A percentile compares a stretch with the other conserved stretches of the same genome.
Evolutionary conservation across 2,888 invertebrate species (phyloP).

Genomic region (Patella ulyssiponensis): DNA sequence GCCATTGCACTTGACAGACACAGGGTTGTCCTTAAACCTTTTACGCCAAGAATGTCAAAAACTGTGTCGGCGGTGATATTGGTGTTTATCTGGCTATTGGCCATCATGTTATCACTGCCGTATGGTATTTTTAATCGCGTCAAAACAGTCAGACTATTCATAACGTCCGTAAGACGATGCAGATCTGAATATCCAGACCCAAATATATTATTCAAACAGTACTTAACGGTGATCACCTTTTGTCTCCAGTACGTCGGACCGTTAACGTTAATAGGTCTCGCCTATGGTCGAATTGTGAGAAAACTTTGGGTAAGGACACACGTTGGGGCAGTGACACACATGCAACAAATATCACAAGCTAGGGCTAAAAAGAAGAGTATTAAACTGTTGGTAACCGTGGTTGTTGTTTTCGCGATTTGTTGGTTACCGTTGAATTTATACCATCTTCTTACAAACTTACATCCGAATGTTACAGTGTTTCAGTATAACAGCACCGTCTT

Average conservation of each 20-base stretch:
- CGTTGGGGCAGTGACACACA: slow-evolving; percentile 71
- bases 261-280: slow-evolving; percentile 69
- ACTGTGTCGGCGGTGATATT: slow-evolving; percentile 67
- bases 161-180: slow-evolving; percentile 60
- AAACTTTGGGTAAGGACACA: slow-evolving; percentile 67
- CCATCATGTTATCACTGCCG: slow-evolving; percentile 68
- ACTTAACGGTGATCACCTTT: slow-evolving; percentile 71
- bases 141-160: slow-evolving; percentile 43
- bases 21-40: slow-evolving; percentile 72
- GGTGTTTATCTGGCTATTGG: slow-evolving; percentile 69
- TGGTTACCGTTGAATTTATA: slow-evolving; percentile 75
- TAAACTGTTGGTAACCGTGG: slow-evolving; percentile 73
- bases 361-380: slow-evolving; percentile 72
- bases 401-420: slow-evolving; percentile 72
- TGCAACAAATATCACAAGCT: slow-evolving; percentile 69
- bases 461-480: slow-evolving; percentile 56
- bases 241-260: slow-evolving; percentile 73
- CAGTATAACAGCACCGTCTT: slow-evolving; percentile 70
- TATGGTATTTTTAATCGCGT: slow-evolving; percentile 70
- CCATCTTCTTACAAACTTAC: slow-evolving; percentile 71
- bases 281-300: slow-evolving; percentile 69
- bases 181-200: slow-evolving; percentile 62
- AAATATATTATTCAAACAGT: slow-evolving; percentile 63
- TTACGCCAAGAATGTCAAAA: slow-evolving; percentile 70
- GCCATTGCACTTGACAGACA: slow-evolving; percentile 73